A percentile compares a stretch with the other conserved stretches of the same genome.
These are phyloP conservation scores for Cosmopolites sordidus DNA, from an alignment of 2,888 invertebrate genomes.

Conservation along the genomic window DNA sequence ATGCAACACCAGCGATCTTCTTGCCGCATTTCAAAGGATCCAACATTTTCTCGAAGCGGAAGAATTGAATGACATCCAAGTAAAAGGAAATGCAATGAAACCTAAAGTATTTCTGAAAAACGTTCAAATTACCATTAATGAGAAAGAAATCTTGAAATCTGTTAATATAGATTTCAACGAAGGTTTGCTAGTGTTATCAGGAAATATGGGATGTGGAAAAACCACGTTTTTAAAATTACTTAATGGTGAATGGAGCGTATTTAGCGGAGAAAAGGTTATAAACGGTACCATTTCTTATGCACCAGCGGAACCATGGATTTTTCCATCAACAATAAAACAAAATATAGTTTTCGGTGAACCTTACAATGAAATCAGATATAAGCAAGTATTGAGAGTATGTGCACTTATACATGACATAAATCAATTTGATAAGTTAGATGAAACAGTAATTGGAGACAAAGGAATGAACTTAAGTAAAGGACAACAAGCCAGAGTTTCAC, in stretches of 20 bases:
- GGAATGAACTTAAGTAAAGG: slow-evolving; percentile 62
- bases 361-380: slow-evolving; percentile 41
- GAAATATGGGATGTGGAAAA: slow-evolving; percentile 51
- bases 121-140: slow-evolving; percentile 28
- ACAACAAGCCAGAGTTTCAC: slow-evolving; percentile 42
- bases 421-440: slow-evolving; percentile 40
- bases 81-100: neutral
- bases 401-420: slow-evolving; percentile 53
- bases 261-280: slow-evolving; percentile 29
- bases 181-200: slow-evolving; percentile 54
- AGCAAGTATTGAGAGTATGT: slow-evolving; percentile 45
- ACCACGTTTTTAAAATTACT: slow-evolving; percentile 36
- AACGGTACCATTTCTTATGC: slow-evolving; percentile 37
- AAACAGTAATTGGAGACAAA: slow-evolving; percentile 59
- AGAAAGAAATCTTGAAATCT: slow-evolving; percentile 43
- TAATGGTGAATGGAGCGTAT: slow-evolving; percentile 32
- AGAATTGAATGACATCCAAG: neutral
- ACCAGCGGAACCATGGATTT: slow-evolving; percentile 40
- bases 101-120: slow-evolving; percentile 18
- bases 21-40: slow-evolving; percentile 28
- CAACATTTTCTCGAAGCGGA: slow-evolving; percentile 13
- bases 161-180: slow-evolving; percentile 43
- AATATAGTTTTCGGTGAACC: slow-evolving; percentile 44
- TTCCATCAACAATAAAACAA: slow-evolving; percentile 38
- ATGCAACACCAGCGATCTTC: slow-evolving; percentile 23